Evolutionary conservation across 2,888 invertebrate genomes (phyloP).

Genomic region (Sympetrum striolatum): DNA sequence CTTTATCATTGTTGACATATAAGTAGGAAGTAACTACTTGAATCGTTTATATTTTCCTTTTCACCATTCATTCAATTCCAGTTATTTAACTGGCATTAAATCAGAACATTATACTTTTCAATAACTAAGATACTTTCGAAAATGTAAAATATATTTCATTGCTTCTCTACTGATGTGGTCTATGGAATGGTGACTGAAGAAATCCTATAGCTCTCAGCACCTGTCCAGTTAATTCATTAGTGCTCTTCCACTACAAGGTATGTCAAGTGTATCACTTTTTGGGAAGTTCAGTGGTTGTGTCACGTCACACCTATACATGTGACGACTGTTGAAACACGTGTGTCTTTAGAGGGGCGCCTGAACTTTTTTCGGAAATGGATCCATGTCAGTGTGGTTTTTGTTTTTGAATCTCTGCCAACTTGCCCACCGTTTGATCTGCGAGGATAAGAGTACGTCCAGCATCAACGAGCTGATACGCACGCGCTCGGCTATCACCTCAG

Average conservation of each 20-base stretch:
- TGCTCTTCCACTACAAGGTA: background rate
- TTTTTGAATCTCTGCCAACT: background rate
- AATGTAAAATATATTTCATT: background rate
- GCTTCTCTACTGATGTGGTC: background rate
- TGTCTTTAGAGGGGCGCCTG: background rate
- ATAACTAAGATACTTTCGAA: background rate
- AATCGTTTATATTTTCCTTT: too few relatives aligned
- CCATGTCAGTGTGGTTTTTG: background rate
- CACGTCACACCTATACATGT: background rate
- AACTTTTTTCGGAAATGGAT: background rate
- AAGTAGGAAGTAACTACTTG: too few relatives aligned
- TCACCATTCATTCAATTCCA: too few relatives aligned
- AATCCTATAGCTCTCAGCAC: background rate
- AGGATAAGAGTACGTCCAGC: background rate
- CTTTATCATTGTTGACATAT: too few relatives aligned
- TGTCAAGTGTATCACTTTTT: background rate
- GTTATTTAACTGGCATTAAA: background rate
- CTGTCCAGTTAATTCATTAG: background rate
- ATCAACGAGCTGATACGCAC: background rate
- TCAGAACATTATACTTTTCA: background rate
- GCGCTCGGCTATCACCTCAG: background rate
- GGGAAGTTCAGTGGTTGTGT: background rate
- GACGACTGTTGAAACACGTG: background rate
- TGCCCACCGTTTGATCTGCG: background rate
- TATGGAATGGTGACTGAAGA: background rate